These are phyloP conservation scores for Triplophysa dalaica DNA, from an alignment of 2,113 vertebrate genomes.

Conservation along the genomic window DNA sequence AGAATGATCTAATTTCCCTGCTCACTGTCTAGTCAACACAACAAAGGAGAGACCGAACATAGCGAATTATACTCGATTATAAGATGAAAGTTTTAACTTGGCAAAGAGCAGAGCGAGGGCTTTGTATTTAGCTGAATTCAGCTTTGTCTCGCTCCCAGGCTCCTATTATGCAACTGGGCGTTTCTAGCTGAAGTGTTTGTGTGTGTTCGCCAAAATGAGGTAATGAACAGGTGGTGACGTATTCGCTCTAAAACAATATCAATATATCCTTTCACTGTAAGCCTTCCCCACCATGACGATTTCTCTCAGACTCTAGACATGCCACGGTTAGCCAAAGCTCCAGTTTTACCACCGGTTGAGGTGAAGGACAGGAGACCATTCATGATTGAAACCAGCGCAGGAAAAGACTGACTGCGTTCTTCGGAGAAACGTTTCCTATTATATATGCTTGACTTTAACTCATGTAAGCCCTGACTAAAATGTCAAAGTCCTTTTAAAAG, in stretches of 20 bases:
- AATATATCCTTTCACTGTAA: slow-evolving; percentile 39
- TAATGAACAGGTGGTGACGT: slow-evolving; percentile 27
- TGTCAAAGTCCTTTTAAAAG: background rate
- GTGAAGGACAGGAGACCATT: slow-evolving; percentile 38
- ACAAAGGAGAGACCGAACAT: slow-evolving; percentile 22
- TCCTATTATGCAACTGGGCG: slow-evolving; percentile 19
- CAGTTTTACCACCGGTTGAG: slow-evolving; percentile 24
- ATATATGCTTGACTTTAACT: background rate
- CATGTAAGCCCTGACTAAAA: background rate
- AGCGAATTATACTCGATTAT: slow-evolving; percentile 35
- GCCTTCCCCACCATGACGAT: slow-evolving; percentile 3
- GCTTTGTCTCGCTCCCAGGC: slow-evolving; percentile 29
- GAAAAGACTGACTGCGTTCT: slow-evolving; percentile 20
- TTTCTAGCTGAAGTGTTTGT: slow-evolving; percentile 36
- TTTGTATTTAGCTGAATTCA: slow-evolving; percentile 35
- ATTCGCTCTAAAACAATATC: slow-evolving; percentile 39
- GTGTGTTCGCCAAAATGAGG: slow-evolving; percentile 33
- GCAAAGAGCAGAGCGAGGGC: slow-evolving; percentile 5
- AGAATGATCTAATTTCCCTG: background rate
- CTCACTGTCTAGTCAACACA: slow-evolving; percentile 20
- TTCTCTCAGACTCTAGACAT: slow-evolving; percentile 1
- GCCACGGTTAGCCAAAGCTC: slow-evolving; percentile 16
- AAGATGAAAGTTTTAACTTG: slow-evolving; percentile 43
- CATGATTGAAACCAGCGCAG: slow-evolving; percentile 31
- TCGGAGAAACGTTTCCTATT: slow-evolving; percentile 7